Evolutionary conservation across 2,797 vertebrate genomes (phyloP), one percentile per base, ranked within the genome.

Genomic region (Halcyon leucocephala): DNA sequence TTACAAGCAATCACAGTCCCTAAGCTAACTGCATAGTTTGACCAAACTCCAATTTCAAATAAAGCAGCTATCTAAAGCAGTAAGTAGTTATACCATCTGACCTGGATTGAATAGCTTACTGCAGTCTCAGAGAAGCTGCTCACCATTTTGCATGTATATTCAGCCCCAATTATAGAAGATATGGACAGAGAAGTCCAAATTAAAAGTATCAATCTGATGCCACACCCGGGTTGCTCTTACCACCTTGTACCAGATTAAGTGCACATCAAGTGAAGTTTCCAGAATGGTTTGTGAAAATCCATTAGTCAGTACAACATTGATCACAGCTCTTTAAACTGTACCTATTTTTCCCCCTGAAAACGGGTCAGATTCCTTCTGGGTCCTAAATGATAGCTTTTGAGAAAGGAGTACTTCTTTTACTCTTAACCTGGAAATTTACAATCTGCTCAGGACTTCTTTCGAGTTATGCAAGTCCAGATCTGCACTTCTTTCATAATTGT

Each of bases 391-490:
- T 4, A 79, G 39, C 39, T 79, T 90, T 82, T 49, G 42, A 84
- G 73, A 90, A 81, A 62, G 33, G 31, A 78, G 11, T 64, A 74
- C 35, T 76, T 87, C 64, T 90, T 67, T 94, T 74, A 44, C 37
- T 78, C 41, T 54, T 74, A 91, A 90, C 35, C 62, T 94, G 91
- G 86, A 96, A 91, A 94, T 90, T 60, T 79, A 76, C 81, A 66
- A 19, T 77, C 60, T 82, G 81, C 80, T 86, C 80, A 54, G 80
- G 86, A 89, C 24, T 58, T 62, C 66, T 86, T 90, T 58, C 1
- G 71, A 84, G 73, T 88, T 91, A 90, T 86, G 64, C 96, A 97
- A 96, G 96, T 79, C 77, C 82, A 86, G 95, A 95, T 93, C 82
- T 95, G 95, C n/a, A 61, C 80, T 89, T 74, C 87, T 96, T 95